Base-by-base conservation (phyloP, 2,888 invertebrate species). In the Cremastinae sp. region DNA sequence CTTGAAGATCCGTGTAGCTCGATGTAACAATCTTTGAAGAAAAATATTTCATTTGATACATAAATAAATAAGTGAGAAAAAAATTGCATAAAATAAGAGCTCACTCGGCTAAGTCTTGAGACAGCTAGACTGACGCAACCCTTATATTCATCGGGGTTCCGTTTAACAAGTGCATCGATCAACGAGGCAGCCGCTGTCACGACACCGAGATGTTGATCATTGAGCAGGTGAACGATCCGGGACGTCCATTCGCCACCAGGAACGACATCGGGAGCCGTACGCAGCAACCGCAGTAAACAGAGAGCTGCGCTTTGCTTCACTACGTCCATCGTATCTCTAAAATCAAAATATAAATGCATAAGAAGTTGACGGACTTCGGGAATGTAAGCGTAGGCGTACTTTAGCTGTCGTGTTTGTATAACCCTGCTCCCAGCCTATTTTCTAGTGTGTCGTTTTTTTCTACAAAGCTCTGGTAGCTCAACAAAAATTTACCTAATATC, bases 161-260 rank as follows among this genome's bases (percentile, higher is more conserved):
- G 96, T 91, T 98, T 99, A 18, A 99, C 99, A 78, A 99, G 93
- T 61, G 98, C 97, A 92, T 99, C 99, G 86, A 99, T 99, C 72
- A 99, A 92, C 82, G 98, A 98, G 72, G 97, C 98, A 47, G 99
- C 99, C 62, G 99, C 98, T 16, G 99, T 99, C 0, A 99, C 99
- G 65, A 99, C 99, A 79, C 99, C 99, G 95, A 99, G 96, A 89
- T 99, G 99, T 88, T 99, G 98, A 90, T 99, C 99, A 91, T 99
- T 99, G 81, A 99, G 92, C 80, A 99, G 93, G 91, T 99, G 99
- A 83, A 99, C 98, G 82, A 99, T 99, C 76, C 99, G 93, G 9
- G 98, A 98, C 10, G 99, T 98, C 98, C 98, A 99, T 91, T 99
- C 99, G 64, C 97, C 97, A 81, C 97, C 97, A 43, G 97, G 97